Evolutionary conservation across 2,113 vertebrate species (phyloP), one percentile per base, ranked within the genome.

Genomic region (Percopsis transmontana): DNA sequence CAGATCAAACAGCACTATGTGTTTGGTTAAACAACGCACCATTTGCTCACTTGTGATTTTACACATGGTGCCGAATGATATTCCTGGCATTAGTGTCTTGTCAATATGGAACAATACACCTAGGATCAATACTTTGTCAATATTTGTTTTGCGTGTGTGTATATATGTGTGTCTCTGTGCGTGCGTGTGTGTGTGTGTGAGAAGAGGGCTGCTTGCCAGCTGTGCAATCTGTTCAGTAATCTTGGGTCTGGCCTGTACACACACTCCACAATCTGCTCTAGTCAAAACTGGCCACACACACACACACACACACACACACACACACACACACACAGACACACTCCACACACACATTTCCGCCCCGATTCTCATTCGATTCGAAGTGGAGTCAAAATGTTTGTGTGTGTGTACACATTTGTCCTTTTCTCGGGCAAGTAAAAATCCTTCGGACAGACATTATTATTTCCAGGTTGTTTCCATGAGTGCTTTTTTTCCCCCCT

Each of bases 201-300:
- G 65, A 24, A 80, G 51, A 82, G 76, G 88, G 88, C 88, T 83
- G 80, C 76, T 68, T 88, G 85, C 88, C 86, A 88, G 82, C 86
- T 90, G 83, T 86, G 82, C 85, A 88, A 87, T 87, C 88, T 90
- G 88, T 82, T 87, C 86, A 81, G 80, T 86, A 86, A 90, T 90
- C 85, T 89, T 81, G 83, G 82, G 84, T 88, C 84, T 86, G 83
- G 80, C 84, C 77, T 84, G 85, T 75, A 72, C 81, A 85, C 83
- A 89, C 77, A 81, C 76, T 84, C 68, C 62, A 80, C 86, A 86
- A 88, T 85, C 85, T 88, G 85, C 78, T 83, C 74, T n/a, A 38
- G 64, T 76, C 57, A 74, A 74, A 78, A 85, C 75, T 73, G 58
- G 70, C 72, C 70, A 33, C 61, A 33, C 15, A 18, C 21, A 11